These are phyloP conservation scores for Nymphalis c-album DNA, from an alignment of 2,888 invertebrate species.

Conservation along the genomic window DNA sequence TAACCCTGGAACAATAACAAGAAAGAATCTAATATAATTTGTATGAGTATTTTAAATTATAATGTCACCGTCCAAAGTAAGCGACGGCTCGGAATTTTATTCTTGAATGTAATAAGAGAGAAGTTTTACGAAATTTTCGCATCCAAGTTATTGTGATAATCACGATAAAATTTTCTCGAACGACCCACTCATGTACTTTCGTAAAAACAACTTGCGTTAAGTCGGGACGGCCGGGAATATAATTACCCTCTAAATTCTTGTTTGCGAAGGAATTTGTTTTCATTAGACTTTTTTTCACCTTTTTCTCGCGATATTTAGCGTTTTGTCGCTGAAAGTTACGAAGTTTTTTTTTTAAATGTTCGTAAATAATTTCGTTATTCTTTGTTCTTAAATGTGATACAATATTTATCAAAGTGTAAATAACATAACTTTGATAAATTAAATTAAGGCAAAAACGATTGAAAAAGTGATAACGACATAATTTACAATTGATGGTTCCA, in stretches of 20 bases:
- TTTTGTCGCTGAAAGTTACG: not conserved
- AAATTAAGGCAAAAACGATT: no score
- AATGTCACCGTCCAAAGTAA: not conserved
- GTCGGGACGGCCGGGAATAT: constrained; percentile 9
- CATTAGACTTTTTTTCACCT: constrained; percentile 10
- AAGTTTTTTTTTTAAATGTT: not conserved
- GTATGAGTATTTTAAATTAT: not conserved
- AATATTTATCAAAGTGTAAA: no score
- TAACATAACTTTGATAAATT: no score
- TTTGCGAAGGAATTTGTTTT: constrained; percentile 12
- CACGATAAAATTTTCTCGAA: constrained; percentile 13
- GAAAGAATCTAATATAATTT: not conserved
- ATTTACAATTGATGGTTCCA: no score
- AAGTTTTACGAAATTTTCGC: constrained; percentile 6
- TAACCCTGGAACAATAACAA: no score
- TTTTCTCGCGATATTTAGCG: not conserved
- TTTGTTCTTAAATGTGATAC: not conserved
- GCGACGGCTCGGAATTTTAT: not conserved
- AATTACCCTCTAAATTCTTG: constrained; percentile 20
- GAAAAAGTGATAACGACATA: no score
- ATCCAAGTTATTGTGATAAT: constrained; percentile 17
- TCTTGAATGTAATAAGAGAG: not conserved
- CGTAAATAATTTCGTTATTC: not conserved
- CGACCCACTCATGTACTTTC: constrained; percentile 16
- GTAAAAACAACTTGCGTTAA: constrained; percentile 12